Conservation (phyloP, 2,797 vertebrate genomes). For the Anolis apletophallus region DNA sequence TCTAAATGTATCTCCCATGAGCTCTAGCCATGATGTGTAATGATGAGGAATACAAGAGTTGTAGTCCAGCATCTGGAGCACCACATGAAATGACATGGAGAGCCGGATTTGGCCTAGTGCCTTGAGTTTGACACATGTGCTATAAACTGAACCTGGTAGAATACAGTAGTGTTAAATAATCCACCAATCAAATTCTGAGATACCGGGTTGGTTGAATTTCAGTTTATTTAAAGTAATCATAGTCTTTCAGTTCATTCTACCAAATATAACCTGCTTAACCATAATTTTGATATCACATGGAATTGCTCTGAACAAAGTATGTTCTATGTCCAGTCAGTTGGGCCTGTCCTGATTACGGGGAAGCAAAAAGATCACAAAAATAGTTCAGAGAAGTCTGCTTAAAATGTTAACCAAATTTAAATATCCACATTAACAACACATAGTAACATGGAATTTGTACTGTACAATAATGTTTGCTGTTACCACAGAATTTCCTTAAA, state of each 20-base stretch:
- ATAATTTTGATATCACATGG: constrained; percentile 66
- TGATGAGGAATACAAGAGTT: too few relatives aligned
- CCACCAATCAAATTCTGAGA: constrained; percentile 6
- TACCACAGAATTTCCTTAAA: constrained; percentile 49
- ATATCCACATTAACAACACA: constrained; percentile 69
- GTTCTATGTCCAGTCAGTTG: constrained; percentile 76
- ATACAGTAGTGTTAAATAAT: background rate
- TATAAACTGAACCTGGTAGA: background rate
- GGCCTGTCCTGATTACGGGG: constrained; percentile 65
- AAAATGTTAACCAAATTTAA: constrained; percentile 68
- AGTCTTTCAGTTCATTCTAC: constrained; percentile 60
- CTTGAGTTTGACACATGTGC: too few relatives aligned
- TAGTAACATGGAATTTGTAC: constrained; percentile 56
- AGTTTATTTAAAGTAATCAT: constrained; percentile 75
- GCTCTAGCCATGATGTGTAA: too few relatives aligned
- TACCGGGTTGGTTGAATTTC: constrained; percentile 60
- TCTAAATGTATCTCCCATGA: too few relatives aligned
- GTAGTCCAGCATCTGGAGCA: too few relatives aligned
- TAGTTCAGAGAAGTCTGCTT: constrained; percentile 53
- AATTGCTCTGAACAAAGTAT: constrained; percentile 70
- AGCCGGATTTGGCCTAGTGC: too few relatives aligned
- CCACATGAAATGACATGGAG: too few relatives aligned
- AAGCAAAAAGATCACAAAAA: constrained; percentile 63
- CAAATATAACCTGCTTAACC: constrained; percentile 65
- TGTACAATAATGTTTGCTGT: constrained; percentile 60